Evolutionary conservation across 1,140 invertebrate species (phyloP), one percentile per base, ranked within the genome.

Genomic region (Zaprionus capensis): DNA sequence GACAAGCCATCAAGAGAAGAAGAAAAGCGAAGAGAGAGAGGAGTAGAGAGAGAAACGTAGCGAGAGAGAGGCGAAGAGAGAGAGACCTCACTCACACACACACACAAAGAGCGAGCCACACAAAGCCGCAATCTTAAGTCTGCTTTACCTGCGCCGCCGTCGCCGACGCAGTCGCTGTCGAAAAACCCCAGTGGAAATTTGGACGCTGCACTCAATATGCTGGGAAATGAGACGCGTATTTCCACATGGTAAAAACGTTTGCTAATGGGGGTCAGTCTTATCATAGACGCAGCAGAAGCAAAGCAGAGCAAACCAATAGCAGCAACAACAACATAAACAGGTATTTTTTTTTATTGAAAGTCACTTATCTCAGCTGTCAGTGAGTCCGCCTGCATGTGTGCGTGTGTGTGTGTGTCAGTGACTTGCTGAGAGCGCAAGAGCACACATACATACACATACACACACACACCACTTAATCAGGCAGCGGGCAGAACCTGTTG

Each of bases 191-290:
- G 82, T 84, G 82, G 67, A 84, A 85, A 84, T 84, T 70, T 68
- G 14, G 58, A 64, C 72, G 66, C 38, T 61, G 55, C 72, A 51
- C 41, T 44, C 59, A 70, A 75, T 78, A 55, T 78, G 72, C 46
- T 76, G 49, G 22, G 57, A 34, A 34, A 68, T 62, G 63, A 34
- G 34, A 15, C 26, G 55, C 26, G 55, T 65, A 73, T 56, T 83
- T 71, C 57, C 51, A 57, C 31, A 64, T 20, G 70, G 74, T 70
- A 64, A 78, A 78, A 78, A 71, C 72, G 61, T 64, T 67, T 56
- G 74, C 80, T 84, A 84, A 84, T 84, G 82, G 82, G 82, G 78
- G 82, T 71, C 76, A 81, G 74, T 86, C 82, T 85, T 85, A 85
- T 85, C 82, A 82, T 71, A 61, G 69, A 34, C 56, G 61, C 59